Evolutionary conservation across 1,140 invertebrate species (phyloP).

Genomic region (Drosophila triauraria): DNA sequence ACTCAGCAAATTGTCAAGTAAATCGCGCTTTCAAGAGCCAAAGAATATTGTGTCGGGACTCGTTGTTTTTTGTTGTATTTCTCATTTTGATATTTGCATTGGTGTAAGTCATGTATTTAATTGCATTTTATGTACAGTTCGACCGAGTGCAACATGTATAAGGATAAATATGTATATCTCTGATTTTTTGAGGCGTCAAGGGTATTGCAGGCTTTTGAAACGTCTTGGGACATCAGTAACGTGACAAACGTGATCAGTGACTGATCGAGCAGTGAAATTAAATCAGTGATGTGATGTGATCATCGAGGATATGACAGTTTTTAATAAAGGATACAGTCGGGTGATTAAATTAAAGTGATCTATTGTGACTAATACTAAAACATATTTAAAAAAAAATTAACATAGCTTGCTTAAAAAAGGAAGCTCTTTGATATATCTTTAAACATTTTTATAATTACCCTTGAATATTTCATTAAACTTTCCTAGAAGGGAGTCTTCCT

Average conservation of each 20-base stretch:
- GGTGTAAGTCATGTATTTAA: conserved; percentile 50
- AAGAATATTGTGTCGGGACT: conserved; percentile 25
- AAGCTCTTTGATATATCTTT: too few species aligned
- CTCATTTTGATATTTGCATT: conserved; percentile 9
- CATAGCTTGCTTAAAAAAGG: not conserved
- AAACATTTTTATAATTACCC: too few species aligned
- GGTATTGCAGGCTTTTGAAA: conserved; percentile 13
- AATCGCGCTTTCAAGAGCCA: not conserved
- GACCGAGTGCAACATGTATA: conserved; percentile 21
- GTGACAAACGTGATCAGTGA: conserved; percentile 14
- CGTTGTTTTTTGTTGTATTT: conserved; percentile 15
- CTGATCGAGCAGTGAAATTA: conserved; percentile 12
- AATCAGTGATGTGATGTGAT: conserved; percentile 1
- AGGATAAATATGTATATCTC: conserved; percentile 10
- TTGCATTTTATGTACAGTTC: conserved; percentile 62
- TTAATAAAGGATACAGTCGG: not conserved
- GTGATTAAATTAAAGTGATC: not conserved
- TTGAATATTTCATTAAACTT: too few species aligned
- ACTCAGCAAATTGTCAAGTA: conserved; percentile 37
- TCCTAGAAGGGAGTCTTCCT: too few species aligned
- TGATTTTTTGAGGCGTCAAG: conserved; percentile 4
- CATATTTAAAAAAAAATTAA: not conserved
- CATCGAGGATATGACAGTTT: not conserved
- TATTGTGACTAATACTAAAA: not conserved
- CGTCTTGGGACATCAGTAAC: conserved; percentile 15